Percentiles rank a stretch among this genome's conserved stretches.
Conservation (phyloP, 2,113 vertebrate species). For the Passerina amoena region DNA sequence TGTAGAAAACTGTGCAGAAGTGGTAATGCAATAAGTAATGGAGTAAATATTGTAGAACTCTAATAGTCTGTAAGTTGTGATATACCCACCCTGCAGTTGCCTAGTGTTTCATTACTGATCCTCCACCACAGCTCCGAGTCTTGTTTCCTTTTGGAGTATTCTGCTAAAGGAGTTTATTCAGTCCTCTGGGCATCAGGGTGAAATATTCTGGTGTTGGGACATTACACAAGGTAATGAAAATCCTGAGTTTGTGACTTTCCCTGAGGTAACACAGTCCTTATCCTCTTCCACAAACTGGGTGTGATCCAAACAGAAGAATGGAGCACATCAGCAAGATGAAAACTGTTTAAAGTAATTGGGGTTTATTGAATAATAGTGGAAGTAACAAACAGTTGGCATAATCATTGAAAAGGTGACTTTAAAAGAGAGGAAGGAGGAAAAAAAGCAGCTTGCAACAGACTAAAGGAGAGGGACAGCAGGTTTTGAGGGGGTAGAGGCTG, state of each 20-base stretch:
- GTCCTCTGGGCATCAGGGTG: background rate
- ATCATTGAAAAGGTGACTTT: background rate
- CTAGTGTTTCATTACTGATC: background rate
- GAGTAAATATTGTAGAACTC: background rate
- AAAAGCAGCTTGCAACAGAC: accelerated
- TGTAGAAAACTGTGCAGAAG: background rate
- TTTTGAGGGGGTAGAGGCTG: background rate
- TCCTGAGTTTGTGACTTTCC: background rate
- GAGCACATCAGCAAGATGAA: background rate
- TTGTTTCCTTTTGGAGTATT: background rate
- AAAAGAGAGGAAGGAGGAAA: background rate
- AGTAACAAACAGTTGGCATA: background rate
- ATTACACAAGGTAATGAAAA: background rate
- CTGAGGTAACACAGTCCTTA: background rate
- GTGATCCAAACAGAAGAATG: background rate
- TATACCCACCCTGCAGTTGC: accelerated
- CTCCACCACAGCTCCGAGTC: background rate
- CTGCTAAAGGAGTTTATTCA: background rate
- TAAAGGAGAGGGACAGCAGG: background rate
- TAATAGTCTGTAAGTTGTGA: background rate
- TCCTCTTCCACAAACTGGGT: background rate
- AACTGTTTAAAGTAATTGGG: background rate
- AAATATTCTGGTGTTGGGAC: background rate
- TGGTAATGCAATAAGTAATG: background rate
- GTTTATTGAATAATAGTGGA: background rate